Conservation (phyloP, 2,113 vertebrate species). For the Ictalurus furcatus region DNA sequence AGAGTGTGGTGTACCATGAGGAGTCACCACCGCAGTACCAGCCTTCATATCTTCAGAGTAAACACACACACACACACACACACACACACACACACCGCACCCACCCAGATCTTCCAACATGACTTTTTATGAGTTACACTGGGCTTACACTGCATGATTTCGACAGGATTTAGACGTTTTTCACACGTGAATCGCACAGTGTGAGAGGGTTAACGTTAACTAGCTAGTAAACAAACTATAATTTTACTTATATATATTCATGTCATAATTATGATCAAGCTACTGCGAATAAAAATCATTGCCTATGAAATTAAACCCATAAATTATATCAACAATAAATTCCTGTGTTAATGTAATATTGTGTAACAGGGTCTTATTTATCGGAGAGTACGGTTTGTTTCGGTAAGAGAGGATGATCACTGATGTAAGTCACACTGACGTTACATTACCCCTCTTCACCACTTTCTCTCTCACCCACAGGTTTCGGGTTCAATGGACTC, state of each 20-base stretch:
- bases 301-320: not conserved
- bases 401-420: not conserved
- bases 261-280: not conserved
- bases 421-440: not conserved
- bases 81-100: constrained; percentile 60
- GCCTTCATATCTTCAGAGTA: constrained; percentile 95
- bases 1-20: constrained; percentile 96
- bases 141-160: not conserved
- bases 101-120: not conserved
- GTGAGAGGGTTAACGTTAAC: not conserved
- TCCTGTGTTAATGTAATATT: not conserved
- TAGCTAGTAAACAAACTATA: not conserved
- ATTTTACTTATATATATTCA: not conserved
- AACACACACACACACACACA: constrained; percentile 58
- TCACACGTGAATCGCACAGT: not conserved
- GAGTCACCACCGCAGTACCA: constrained; percentile 97
- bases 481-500: constrained; percentile 97
- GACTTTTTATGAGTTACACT: not conserved
- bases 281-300: not conserved
- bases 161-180: not conserved
- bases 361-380: not conserved
- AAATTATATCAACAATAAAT: not conserved
- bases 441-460: constrained; percentile 9
- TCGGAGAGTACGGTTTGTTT: not conserved
- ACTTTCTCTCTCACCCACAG: constrained; percentile 67